Conservation (phyloP, 2,888 invertebrate species). For the Rhamnusium bicolor region DNA sequence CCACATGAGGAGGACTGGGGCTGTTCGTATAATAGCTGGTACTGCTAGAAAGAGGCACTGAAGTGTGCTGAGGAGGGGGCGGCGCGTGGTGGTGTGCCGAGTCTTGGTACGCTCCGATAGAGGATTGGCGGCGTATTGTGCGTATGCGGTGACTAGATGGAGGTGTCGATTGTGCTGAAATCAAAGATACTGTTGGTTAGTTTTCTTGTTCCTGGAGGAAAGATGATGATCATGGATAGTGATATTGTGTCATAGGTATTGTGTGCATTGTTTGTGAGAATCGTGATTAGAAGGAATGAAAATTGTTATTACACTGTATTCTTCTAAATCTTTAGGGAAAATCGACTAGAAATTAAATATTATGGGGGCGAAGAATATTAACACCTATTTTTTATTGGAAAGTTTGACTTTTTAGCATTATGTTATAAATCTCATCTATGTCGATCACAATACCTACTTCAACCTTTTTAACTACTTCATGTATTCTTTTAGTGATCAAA, state of each 20-base stretch:
- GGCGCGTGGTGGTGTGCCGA: slow-evolving; percentile 66
- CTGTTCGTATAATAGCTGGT: slow-evolving; percentile 78
- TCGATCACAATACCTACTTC: slow-evolving; percentile 20
- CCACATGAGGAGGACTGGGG: slow-evolving; percentile 75
- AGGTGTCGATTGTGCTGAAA: slow-evolving; percentile 78
- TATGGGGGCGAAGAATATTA: too few relatives aligned
- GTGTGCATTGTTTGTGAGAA: slow-evolving; percentile 9
- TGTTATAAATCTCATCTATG: neutral
- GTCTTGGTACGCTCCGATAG: slow-evolving; percentile 75
- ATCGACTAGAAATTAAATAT: neutral
- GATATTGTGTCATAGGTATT: slow-evolving; percentile 29
- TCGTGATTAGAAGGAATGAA: neutral
- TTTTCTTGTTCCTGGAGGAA: neutral
- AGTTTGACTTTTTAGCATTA: neutral
- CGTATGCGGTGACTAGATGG: slow-evolving; percentile 75
- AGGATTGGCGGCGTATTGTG: slow-evolving; percentile 77
- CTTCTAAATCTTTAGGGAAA: slow-evolving; percentile 25
- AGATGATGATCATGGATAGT: neutral
- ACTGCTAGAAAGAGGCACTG: slow-evolving; percentile 68
- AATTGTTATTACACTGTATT: neutral
- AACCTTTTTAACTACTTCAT: neutral
- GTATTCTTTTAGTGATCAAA: neutral
- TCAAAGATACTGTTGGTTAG: neutral
- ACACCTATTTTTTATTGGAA: neutral
- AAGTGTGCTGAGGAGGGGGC: slow-evolving; percentile 45